Conservation (phyloP, 2,797 vertebrate species). For the Syndactyla subalaris region DNA sequence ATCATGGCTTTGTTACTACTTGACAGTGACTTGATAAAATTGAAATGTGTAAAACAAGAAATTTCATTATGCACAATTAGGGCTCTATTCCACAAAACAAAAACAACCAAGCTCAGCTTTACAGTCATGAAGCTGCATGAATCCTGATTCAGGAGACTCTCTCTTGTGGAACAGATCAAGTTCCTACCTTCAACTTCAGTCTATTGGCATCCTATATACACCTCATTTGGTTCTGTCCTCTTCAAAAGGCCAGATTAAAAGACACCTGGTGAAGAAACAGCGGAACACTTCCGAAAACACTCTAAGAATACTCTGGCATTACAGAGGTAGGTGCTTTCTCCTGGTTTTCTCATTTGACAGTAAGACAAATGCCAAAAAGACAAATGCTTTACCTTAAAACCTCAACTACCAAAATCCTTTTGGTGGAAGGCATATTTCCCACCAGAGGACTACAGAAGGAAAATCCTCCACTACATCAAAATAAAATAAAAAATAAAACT, state of each 20-base stretch:
- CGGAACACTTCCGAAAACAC: constrained; percentile 10
- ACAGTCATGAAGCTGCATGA: constrained; percentile 54
- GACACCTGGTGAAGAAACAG: constrained; percentile 37
- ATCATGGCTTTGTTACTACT: constrained; percentile 81
- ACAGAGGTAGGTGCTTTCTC: constrained; percentile 57
- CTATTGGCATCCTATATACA: neutral
- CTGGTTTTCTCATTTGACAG: constrained; percentile 40
- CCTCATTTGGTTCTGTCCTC: constrained; percentile 28
- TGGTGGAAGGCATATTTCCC: constrained; percentile 73
- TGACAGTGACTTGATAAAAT: constrained; percentile 73
- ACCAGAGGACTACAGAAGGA: constrained; percentile 48
- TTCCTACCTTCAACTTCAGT: constrained; percentile 55
- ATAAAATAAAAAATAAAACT: constrained; percentile 62
- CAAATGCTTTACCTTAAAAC: constrained; percentile 56
- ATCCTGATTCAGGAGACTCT: constrained; percentile 71
- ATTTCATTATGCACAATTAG: constrained; percentile 71
- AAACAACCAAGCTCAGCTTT: constrained; percentile 18
- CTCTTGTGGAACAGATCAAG: constrained; percentile 40
- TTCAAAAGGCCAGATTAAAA: constrained; percentile 46
- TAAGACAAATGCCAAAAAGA: constrained; percentile 65
- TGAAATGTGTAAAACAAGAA: constrained; percentile 71
- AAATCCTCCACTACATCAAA: constrained; percentile 55
- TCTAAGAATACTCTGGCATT: constrained; percentile 51
- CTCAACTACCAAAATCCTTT: constrained; percentile 48
- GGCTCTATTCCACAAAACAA: constrained; percentile 59